phyloP scores from a whole-genome alignment of 1,140 invertebrate genomes.

The Lysiphlebus fabarum region DNA sequence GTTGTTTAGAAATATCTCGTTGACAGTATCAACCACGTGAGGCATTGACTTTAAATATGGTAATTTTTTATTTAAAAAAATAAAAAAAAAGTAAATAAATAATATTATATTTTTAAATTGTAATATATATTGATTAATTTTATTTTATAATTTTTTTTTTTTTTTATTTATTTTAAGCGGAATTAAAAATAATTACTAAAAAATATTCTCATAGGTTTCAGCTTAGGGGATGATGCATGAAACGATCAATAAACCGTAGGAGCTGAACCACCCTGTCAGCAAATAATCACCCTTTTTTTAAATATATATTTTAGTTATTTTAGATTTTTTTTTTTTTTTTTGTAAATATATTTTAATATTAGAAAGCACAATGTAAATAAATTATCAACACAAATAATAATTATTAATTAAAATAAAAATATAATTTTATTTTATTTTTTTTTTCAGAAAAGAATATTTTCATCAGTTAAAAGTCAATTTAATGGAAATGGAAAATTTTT shows the following conservation, averaged over 20 bases:
- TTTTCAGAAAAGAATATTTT: conserved; percentile 36
- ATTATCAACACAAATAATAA: no score
- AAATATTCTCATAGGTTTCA: conserved; percentile 30
- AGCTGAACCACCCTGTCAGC: conserved; percentile 20
- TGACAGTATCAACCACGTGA: conserved; percentile 33
- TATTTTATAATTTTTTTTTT: background rate
- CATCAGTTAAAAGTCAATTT: conserved; percentile 32
- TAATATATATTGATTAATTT: conserved; percentile 1
- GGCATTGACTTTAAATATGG: conserved; percentile 32
- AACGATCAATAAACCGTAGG: conserved; percentile 37
- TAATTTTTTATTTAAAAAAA: no score
- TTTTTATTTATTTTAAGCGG: background rate
- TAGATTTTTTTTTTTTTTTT: no score
- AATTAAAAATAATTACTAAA: background rate
- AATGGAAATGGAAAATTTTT: conserved; percentile 29
- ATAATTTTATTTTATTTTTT: conserved; percentile 14
- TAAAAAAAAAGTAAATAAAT: no score
- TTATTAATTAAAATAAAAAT: background rate
- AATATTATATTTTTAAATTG: no score
- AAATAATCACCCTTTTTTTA: conserved; percentile 18
- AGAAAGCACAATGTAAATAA: no score
- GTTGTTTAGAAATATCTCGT: background rate
- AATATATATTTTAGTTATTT: background rate
- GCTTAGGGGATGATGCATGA: conserved; percentile 33
- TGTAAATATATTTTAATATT: no score